Base-by-base conservation (phyloP, 1,140 invertebrate species). In the Sarcophaga peregrina region DNA sequence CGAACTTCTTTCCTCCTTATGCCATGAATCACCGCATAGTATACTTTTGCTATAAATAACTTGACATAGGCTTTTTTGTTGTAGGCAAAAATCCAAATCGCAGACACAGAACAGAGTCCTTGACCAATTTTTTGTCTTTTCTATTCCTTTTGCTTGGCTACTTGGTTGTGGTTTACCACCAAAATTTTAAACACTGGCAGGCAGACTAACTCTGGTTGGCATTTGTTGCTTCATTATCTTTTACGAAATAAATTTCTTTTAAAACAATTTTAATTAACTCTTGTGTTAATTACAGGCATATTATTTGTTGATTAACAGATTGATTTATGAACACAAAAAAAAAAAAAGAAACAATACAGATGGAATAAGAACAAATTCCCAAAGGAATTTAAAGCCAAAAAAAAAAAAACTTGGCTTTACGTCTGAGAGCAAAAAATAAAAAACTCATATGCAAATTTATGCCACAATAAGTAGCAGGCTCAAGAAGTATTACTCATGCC, bases 241-340 rank as follows among this genome's bases (percentile, higher is more conserved):
- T 37, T 37, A 37, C 25, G 1, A 37, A 37, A 37, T 37, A 58
- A 9, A 68, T 7, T 68, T 68, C 62, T 68, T 68, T 20, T 25
- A 10, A n/a, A 68, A 68, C 62, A 68, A 68, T 25, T 20, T 68
- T 68, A 20, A 25, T 50, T 47, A 47, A 37, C 13, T 76, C 10
- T 76, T 8, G 45, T 76, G 74, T 50, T 76, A 50, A 15, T 76
- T 76, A 45, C 80, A 52, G 8, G 8, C 20, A 46, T 17, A 54
- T 62, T 81, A 81, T 81, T 68, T 37, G 17, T 81, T 88, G 87
- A 88, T 88, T 88, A 88, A 88, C 86, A 87, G 88, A 88, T 88
- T 88, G 87, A 88, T 88, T 88, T 88, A 88, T 88, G 86, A 84
- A 85, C 88, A 88, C 87, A 84, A 87, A 87, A 88, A 0, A 46